Evolutionary conservation across 2,797 vertebrate species (phyloP), one percentile per base, ranked within the genome.

Genomic region (Myotis myotis): DNA sequence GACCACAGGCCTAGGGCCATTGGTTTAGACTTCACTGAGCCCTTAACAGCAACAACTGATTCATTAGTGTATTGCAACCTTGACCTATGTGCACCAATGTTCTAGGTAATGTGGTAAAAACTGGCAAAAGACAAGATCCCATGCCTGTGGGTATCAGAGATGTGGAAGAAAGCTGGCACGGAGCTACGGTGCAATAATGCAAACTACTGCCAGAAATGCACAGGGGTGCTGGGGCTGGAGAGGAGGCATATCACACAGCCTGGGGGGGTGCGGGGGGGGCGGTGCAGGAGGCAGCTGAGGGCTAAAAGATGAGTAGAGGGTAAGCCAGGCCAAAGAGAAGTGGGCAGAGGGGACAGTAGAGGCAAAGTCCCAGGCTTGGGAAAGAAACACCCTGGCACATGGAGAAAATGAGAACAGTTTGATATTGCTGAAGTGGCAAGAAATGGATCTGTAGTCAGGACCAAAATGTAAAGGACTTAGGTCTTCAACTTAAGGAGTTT

Each of bases 181-280:
- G 5, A 64, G 33, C 8, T n/a, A 22, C 0, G 44, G 64, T 44
- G 9, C 20, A 44, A n/a, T 20, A 2, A 20, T 25, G 66, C 2
- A 8, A 44, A n/a, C 41, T 6, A 0, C 25, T 19, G 22, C 33
- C 1, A 4, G 38, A 71, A n/a, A 33, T 3, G 2, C 25, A 9
- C 12, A 3, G 33, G 36, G 25, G 9, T 1, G 8, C 62, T 17
- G 12, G 66, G 47, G 28, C 1, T 3, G n/a, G 57, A 6, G 4
- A 4, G 28, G 19, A 6, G 22, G 6, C 38, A 9, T 2, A 22
- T 47, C 36, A 30, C 6, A 19, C 41, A 66, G 74, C 62, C 62
- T 17, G 16, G 8, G 17, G 25, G 16, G 9, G 16, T 1, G 57
- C 5, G 15, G 57, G 20, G 8, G 9, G 13, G 6, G 19, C 8